These are phyloP conservation scores for Tholera decimalis DNA, from an alignment of 2,888 invertebrate species.

Conservation along the genomic window DNA sequence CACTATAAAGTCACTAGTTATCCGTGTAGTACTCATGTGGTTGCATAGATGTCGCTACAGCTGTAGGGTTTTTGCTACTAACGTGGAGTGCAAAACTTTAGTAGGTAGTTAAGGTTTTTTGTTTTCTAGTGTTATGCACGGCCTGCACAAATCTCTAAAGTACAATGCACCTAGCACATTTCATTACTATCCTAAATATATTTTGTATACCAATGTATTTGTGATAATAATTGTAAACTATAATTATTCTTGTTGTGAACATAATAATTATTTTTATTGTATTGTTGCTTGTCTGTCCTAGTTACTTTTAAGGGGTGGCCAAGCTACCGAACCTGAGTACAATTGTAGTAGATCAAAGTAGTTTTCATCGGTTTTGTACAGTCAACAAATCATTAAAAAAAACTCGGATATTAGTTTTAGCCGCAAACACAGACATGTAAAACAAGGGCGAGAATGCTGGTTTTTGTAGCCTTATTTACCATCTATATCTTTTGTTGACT, in stretches of 20 bases:
- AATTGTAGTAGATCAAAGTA: neutral
- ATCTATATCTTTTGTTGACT: slow-evolving; percentile 7
- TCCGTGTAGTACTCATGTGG: neutral
- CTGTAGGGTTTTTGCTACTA: slow-evolving; percentile 2
- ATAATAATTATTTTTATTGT: slow-evolving; percentile 32
- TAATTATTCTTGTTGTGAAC: slow-evolving; percentile 50
- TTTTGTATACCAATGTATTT: slow-evolving; percentile 54
- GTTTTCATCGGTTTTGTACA: neutral
- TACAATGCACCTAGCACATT: slow-evolving; percentile 54
- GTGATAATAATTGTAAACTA: slow-evolving; percentile 54
- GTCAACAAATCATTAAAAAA: too few relatives aligned
- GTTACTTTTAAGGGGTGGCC: slow-evolving; percentile 40
- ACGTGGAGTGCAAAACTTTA: slow-evolving; percentile 22
- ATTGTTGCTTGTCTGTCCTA: slow-evolving; percentile 49
- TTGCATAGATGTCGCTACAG: neutral
- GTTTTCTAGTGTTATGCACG: slow-evolving; percentile 37
- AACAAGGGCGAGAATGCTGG: neutral
- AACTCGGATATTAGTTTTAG: too few relatives aligned
- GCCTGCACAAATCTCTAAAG: slow-evolving; percentile 47
- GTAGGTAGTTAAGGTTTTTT: slow-evolving; percentile 34
- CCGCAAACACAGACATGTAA: neutral
- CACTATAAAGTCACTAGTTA: neutral
- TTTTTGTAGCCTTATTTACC: neutral
- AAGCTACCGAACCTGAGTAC: slow-evolving; percentile 23
- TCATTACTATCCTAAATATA: slow-evolving; percentile 55